Percentiles rank a stretch among this genome's conserved stretches.
These are phyloP conservation scores for Platyrinchus mystaceus DNA, from an alignment of 2,797 vertebrate species.

Conservation along the genomic window DNA sequence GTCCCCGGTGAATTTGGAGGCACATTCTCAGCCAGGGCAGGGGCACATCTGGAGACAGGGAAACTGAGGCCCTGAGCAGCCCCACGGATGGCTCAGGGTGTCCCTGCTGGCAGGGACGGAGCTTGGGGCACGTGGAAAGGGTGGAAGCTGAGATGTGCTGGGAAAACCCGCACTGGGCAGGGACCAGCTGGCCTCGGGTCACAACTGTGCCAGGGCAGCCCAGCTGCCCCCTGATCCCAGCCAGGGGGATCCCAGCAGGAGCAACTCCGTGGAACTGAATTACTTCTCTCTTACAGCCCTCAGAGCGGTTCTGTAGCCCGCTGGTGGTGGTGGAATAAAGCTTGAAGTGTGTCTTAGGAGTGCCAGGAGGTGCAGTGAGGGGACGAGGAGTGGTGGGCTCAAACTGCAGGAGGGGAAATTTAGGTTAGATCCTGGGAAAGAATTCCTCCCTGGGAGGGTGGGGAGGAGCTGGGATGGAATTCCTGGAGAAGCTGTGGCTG, in stretches of 20 bases:
- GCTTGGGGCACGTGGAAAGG: background rate
- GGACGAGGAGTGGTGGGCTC: background rate
- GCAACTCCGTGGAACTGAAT: background rate
- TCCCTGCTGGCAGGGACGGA: background rate
- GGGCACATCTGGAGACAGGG: background rate
- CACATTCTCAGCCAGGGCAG: background rate
- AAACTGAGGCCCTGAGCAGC: background rate
- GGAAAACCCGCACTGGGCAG: background rate
- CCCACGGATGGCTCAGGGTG: accelerated
- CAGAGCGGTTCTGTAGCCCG: accelerated
- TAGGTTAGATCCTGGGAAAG: too few species aligned
- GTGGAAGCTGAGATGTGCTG: background rate
- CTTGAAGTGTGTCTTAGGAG: background rate
- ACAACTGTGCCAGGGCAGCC: background rate
- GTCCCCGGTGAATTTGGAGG: background rate
- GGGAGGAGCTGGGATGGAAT: accelerated
- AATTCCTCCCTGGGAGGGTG: background rate
- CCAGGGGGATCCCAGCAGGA: background rate
- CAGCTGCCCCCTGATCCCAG: background rate
- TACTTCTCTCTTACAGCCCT: background rate
- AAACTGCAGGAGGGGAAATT: background rate
- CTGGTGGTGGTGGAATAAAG: background rate
- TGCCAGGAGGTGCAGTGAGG: background rate
- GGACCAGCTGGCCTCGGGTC: background rate
- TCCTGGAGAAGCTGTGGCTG: background rate